Percentiles rank a stretch among this genome's conserved stretches.
These are phyloP conservation scores for Leptopilina syphax DNA, from an alignment of 2,888 invertebrate genomes.

Conservation along the genomic window DNA sequence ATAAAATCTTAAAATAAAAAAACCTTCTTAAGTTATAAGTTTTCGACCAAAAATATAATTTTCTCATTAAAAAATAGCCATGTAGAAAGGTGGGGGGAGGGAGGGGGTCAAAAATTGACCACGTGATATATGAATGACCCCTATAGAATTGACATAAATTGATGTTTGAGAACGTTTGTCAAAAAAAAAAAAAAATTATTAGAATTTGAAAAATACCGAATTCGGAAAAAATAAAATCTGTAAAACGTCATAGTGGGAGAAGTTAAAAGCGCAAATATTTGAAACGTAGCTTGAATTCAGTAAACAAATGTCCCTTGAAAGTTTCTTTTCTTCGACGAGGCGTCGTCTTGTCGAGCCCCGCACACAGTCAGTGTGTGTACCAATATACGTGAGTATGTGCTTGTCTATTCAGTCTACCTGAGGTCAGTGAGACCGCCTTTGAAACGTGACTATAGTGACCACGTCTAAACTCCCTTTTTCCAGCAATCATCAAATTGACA, in stretches of 20 bases:
- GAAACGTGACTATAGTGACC: conserved; percentile 55
- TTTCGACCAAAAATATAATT: no score
- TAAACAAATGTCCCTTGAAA: conserved; percentile 63
- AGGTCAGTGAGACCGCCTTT: conserved; percentile 46
- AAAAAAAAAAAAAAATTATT: no score
- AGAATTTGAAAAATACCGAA: no score
- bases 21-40: no score
- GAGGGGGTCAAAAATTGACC: no score
- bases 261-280: conserved; percentile 75
- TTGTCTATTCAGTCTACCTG: conserved; percentile 47
- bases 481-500: conserved; percentile 48
- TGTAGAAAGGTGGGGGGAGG: no score
- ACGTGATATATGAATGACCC: no score
- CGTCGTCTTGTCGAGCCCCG: neutral
- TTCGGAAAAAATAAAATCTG: neutral
- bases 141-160: no score
- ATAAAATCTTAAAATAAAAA: no score
- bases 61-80: no score
- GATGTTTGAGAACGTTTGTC: no score
- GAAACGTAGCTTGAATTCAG: conserved; percentile 65
- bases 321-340: conserved; percentile 53
- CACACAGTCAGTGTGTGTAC: neutral
- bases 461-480: conserved; percentile 42
- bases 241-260: conserved; percentile 59
- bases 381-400: conserved; percentile 44